Evolutionary conservation across 2,888 invertebrate species (phyloP), one percentile per base, ranked within the genome.

Genomic region (Microctonus aethiopoides): DNA sequence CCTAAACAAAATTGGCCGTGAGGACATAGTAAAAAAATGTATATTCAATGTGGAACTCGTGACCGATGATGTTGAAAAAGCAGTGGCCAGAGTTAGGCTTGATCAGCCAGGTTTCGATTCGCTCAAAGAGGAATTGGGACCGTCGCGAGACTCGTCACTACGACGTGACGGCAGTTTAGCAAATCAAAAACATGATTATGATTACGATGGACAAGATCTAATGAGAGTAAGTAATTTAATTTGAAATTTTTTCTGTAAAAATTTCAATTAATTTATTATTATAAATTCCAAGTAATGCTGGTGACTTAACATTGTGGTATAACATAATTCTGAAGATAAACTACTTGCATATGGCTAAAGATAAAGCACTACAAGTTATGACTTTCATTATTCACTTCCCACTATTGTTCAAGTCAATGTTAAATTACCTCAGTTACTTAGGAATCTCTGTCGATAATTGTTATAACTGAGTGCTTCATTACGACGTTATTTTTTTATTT

Each of bases 1-100:
- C 1, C 87, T 96, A 62, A 90, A 91, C 73, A 91, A 92, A 82
- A 95, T 96, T 66, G 92, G 92, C 54, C 89, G 96, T 41, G 92
- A 92, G 75, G 96, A 96, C 86, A 94, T 96, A 76, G 93, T 95
- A 0, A 90, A 92, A 70, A 92, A 92, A 81, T 94, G 94, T 84
- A 92, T 86, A 76, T 89, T 91, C 78, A 93, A 93, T 81, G 89
- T 93, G n/a, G 92, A 93, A 81, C 87, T 92, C 20, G 94, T 94
- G 1, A 94, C 94, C 0, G 94, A 94, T 84, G 92, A 93, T 79
- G 90, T 89, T 9, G 87, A 87, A 72, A 87, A 87, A 77, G 88
- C 90, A 59, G 89, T 90, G 59, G 91, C 89, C 46, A 89, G 89
- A 81, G 90, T 88, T 62, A 87, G 84, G 76, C 81, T 88, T 59